Evolutionary conservation across 2,113 vertebrate genomes (phyloP).

Genomic region (Baryphthengus martii): DNA sequence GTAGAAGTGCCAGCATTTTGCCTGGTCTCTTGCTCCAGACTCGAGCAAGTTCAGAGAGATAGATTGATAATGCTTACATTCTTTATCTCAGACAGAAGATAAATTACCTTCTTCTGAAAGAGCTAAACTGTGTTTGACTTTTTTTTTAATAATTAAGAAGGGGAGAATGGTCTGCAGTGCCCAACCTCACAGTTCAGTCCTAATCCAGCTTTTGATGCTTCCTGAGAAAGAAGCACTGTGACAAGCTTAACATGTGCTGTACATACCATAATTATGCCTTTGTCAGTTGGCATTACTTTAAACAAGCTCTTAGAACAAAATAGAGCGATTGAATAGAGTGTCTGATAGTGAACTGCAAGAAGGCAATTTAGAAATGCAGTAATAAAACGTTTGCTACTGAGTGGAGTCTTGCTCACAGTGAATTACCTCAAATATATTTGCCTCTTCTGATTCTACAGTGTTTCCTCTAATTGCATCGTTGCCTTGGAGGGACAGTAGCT

Average conservation of each 20-base stretch:
- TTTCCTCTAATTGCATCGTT: conserved; percentile 71
- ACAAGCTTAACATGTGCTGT: neutral
- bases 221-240: conserved; percentile 22
- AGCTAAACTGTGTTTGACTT: neutral
- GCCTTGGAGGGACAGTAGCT: conserved; percentile 61
- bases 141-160: neutral
- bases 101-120: neutral
- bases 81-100: neutral
- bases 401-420: conserved; percentile 39
- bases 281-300: conserved; percentile 39
- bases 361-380: conserved; percentile 63
- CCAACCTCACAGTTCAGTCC: conserved; percentile 21
- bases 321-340: neutral
- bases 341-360: conserved; percentile 20
- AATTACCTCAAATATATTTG: conserved; percentile 72
- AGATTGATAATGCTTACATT: neutral
- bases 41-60: neutral
- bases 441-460: conserved; percentile 50
- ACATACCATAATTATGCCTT: neutral
- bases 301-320: conserved; percentile 35
- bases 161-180: neutral
- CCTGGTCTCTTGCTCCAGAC: neutral
- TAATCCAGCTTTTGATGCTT: conserved; percentile 36
- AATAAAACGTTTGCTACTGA: conserved; percentile 32
- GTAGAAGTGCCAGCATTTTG: neutral